Evolutionary conservation across 2,113 vertebrate species (phyloP).

Genomic region (Carlito syrichta): DNA sequence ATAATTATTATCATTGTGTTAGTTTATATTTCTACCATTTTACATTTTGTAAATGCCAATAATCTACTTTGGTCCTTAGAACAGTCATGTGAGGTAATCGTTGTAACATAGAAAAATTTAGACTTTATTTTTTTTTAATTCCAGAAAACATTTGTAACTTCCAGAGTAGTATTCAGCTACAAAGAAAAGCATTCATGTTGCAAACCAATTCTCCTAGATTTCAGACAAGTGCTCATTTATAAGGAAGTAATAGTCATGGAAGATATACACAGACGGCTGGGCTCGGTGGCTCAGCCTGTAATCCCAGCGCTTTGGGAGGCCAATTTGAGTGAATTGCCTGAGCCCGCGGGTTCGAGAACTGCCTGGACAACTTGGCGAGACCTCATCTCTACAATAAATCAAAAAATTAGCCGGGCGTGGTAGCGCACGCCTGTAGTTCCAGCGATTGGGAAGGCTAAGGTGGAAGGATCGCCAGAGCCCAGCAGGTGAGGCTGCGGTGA

Average conservation of each 20-base stretch:
- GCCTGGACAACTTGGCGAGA: no score
- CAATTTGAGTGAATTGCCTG: no score
- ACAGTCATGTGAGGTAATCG: neutral
- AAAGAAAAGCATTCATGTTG: neutral
- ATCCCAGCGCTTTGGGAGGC: no score
- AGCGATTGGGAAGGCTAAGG: no score
- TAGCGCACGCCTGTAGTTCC: no score
- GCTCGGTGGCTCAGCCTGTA: no score
- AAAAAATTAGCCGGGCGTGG: no score
- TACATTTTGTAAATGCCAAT: neutral
- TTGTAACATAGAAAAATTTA: neutral
- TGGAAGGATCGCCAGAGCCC: no score
- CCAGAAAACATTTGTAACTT: neutral
- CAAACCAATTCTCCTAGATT: neutral
- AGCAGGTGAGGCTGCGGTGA: no score
- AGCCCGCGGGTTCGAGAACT: no score
- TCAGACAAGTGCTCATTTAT: neutral
- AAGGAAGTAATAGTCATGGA: neutral
- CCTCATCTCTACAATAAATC: no score
- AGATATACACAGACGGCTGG: neutral
- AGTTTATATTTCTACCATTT: neutral
- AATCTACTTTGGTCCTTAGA: neutral
- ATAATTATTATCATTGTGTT: neutral
- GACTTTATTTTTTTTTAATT: neutral
- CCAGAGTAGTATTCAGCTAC: neutral